These are phyloP conservation scores for Conchocele bisecta DNA, from an alignment of 2,888 invertebrate species.

Conservation along the genomic window DNA sequence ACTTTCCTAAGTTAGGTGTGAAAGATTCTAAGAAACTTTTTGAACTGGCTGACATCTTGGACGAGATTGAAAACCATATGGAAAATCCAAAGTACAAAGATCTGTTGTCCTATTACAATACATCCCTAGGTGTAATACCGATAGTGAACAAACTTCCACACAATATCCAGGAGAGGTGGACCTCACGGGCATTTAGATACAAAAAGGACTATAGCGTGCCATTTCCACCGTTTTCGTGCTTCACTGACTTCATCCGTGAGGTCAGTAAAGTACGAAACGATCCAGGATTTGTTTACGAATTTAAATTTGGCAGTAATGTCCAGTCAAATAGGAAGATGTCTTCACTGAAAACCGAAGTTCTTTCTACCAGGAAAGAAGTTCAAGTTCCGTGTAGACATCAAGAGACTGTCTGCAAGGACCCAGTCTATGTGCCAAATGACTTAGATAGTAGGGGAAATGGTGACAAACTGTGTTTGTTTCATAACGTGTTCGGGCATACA, in stretches of 20 bases:
- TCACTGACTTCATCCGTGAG: slow-evolving; percentile 45
- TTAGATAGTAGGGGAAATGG: too few relatives aligned
- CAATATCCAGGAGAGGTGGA: slow-evolving; percentile 37
- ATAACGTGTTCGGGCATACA: too few relatives aligned
- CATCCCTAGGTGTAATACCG: slow-evolving; percentile 17
- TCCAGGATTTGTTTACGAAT: slow-evolving; percentile 40
- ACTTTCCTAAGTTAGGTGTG: neutral
- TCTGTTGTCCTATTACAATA: slow-evolving; percentile 23
- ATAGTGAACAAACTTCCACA: slow-evolving; percentile 32
- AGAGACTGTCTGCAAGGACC: too few relatives aligned
- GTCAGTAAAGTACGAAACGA: slow-evolving; percentile 43
- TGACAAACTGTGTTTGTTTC: too few relatives aligned
- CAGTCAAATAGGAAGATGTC: too few relatives aligned
- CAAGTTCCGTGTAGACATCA: too few relatives aligned
- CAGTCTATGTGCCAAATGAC: too few relatives aligned
- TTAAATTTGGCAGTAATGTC: too few relatives aligned
- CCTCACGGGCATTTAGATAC: slow-evolving; percentile 32
- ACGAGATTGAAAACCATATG: slow-evolving; percentile 12
- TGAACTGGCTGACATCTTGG: slow-evolving; percentile 10
- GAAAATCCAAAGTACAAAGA: slow-evolving; percentile 3
- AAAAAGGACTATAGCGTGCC: slow-evolving; percentile 36
- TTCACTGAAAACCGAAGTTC: too few relatives aligned
- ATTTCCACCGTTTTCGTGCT: slow-evolving; percentile 56
- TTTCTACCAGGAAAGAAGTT: too few relatives aligned
- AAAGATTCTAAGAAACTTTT: slow-evolving; percentile 3